Evolutionary conservation across 2,888 invertebrate species (phyloP), one percentile per base, ranked within the genome.

Genomic region (Clanis bilineata): DNA sequence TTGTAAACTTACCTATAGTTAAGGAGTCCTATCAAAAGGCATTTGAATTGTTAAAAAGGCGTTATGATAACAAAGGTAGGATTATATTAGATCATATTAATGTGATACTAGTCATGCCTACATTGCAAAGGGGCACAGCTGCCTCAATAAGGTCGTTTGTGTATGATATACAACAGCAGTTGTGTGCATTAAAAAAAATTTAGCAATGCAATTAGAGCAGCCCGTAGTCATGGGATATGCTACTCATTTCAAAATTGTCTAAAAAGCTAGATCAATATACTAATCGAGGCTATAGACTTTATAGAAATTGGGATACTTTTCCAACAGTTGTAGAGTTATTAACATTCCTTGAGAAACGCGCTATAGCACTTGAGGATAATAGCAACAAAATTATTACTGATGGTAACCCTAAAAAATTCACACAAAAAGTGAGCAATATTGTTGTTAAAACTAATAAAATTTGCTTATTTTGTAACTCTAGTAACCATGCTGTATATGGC

Each of bases 121-220:
- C 36, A n/a, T 64, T 65, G 55, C 61, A 65, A 28, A 68, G 64
- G 44, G 66, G 67, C 7, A 64, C 64, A 21, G 63, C 71, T 21
- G 55, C 58, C 25, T 44, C 60, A n/a, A 61, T 67, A 56, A 59
- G 67, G 56, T 12, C 57, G 9, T 65, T 67, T 55, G 39, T 64
- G 4, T 64, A 64, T 1, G 9, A 58, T 18, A 54, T 62, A 0
- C 25, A 63, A 10, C 65, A 65, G 43, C 63, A 65, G 22, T 43
- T 65, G 12, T 45, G n/a, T n/a, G n/a, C n/a, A n/a, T n/a, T n/a
- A n/a, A n/a, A n/a, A n/a, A n/a, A n/a, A n/a, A n/a, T n/a, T n/a
- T n/a, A n/a, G n/a, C n/a, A n/a, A n/a, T n/a, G n/a, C n/a, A n/a
- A n/a, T n/a, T n/a, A 60, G 25, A 36, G 1, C 36, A 61, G 28